Evolutionary conservation across 2,888 invertebrate genomes (phyloP), one percentile per base, ranked within the genome.

Genomic region (Drosophila pseudotakahashii): DNA sequence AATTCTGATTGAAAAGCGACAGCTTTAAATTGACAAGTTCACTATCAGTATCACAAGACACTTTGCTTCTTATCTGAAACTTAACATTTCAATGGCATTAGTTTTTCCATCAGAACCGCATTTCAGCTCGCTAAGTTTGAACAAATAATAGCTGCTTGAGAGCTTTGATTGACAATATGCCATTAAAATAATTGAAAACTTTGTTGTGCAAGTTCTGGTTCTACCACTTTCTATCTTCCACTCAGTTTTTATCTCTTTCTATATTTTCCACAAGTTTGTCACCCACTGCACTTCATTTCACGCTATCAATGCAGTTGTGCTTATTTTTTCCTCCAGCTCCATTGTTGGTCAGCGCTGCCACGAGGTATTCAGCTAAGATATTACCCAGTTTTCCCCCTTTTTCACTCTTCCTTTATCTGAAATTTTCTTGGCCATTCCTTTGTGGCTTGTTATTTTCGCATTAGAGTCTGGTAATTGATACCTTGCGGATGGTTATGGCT

Each of bases 381-480:
- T 9, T 36, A 30, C 41, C 42, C 26, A 32, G 36, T 64, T 72
- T 66, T 42, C 60, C 47, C 47, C 10, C 34, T 16, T 23, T 53
- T 48, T 59, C 32, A 13, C 54, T 37, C 6, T 41, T 32, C 41
- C 51, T 42, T 58, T 52, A 45, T 37, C 57, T 73, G 61, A 59
- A 52, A 42, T 70, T 74, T 57, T 62, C 55, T 54, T 62, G 48
- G 62, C 66, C 62, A 68, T 81, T 71, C 73, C 73, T 47, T 73
- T 77, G 71, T 59, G 51, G 70, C 79, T 81, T 73, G 87, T 86
- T 86, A 86, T 83, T 79, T 86, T 83, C 79, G 87, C 87, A 81
- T 83, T 86, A 86, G 79, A 86, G 70, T 58, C 77, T 76, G 73
- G 87, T 83, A 86, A 83, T 86, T 83, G 84, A 83, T 83, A 86